A percentile compares a stretch with the other conserved stretches of the same genome.
phyloP scores from a whole-genome alignment of 2,113 vertebrate genomes.

The Ictidomys tridecemlineatus region DNA sequence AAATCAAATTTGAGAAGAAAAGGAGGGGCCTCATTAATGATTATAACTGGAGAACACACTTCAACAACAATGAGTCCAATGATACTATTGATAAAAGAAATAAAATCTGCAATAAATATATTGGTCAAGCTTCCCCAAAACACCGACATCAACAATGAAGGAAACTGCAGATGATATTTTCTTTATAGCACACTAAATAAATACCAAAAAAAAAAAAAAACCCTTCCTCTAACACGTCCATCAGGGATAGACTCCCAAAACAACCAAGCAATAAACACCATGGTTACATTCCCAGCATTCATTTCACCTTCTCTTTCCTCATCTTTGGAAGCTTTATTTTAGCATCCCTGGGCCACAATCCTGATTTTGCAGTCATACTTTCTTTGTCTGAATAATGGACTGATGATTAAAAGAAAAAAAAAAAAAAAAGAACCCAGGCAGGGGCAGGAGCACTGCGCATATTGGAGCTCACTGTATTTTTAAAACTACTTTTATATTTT shows the following conservation, averaged over 20 bases:
- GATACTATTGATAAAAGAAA: background rate
- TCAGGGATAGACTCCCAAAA: background rate
- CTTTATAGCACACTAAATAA: rapidly evolving
- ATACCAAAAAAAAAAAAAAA: too few relatives aligned
- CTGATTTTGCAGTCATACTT: background rate
- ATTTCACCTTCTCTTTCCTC: background rate
- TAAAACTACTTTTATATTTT: background rate
- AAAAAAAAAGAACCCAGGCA: background rate
- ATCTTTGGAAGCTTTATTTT: background rate
- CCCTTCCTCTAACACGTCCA: too few relatives aligned
- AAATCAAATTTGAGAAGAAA: conserved; percentile 55
- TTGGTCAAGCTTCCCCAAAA: background rate
- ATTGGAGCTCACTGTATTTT: background rate
- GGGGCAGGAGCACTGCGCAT: background rate
- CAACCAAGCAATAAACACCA: background rate
- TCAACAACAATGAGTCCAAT: background rate
- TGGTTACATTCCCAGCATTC: background rate
- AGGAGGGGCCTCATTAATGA: background rate
- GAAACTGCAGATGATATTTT: background rate
- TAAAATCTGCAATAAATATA: background rate
- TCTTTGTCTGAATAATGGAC: background rate
- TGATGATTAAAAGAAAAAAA: background rate
- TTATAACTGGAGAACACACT: background rate
- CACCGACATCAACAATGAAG: background rate
- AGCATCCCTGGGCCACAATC: background rate